phyloP scores from a whole-genome alignment of 2,113 vertebrate species.

The Naja naja region DNA sequence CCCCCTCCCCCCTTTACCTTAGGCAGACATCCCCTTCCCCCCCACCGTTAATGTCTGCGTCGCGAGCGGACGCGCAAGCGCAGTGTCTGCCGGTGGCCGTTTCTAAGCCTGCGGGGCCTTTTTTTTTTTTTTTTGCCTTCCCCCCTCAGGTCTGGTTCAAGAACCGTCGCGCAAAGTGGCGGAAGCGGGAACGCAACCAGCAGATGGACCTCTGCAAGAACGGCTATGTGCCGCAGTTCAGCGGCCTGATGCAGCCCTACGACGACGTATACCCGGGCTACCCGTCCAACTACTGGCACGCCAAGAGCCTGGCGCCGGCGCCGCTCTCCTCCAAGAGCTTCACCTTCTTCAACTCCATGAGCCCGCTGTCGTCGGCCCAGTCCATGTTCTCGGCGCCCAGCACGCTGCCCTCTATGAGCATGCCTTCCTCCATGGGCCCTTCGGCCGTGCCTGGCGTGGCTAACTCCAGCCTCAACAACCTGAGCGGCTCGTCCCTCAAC shows the following conservation, averaged over 20 bases:
- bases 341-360: conserved; percentile 99
- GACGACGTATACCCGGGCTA: conserved; percentile 97
- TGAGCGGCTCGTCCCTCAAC: conserved; percentile 89
- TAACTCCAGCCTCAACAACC: conserved; percentile 87
- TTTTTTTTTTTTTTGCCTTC: neutral
- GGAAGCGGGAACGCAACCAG: conserved; percentile 97
- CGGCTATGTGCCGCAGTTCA: conserved; percentile 98
- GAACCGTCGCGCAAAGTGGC: conserved; percentile 97
- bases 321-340: conserved; percentile 96
- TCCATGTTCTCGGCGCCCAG: conserved; percentile 95
- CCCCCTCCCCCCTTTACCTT: neutral
- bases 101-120: neutral
- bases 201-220: conserved; percentile 99
- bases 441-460: conserved; percentile 89
- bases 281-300: conserved; percentile 99
- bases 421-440: conserved; percentile 94
- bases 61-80: neutral
- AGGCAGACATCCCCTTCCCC: neutral
- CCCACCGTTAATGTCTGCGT: neutral
- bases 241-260: conserved; percentile 96
- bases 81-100: neutral
- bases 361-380: conserved; percentile 88
- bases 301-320: conserved; percentile 90
- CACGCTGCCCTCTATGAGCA: conserved; percentile 97
- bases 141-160: conserved; percentile 94